Conservation (phyloP, 2,888 invertebrate genomes). For the Phlogophora meticulosa region DNA sequence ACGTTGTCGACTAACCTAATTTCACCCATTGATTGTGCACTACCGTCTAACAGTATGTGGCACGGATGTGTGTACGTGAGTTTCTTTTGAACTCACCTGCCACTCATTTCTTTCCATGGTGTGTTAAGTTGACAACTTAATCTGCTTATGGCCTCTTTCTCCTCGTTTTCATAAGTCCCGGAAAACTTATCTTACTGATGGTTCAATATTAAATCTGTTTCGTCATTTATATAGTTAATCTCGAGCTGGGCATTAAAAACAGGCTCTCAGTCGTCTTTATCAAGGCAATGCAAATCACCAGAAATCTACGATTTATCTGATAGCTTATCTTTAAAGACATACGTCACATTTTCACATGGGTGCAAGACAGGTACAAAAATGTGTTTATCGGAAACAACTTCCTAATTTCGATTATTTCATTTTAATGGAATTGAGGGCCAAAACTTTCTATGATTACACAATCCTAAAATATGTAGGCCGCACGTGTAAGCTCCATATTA, state of each 20-base stretch:
- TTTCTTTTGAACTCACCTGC: conserved; percentile 64
- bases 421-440: neutral
- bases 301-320: neutral
- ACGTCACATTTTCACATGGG: neutral
- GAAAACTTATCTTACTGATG: neutral
- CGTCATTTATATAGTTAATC: neutral
- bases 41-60: conserved; percentile 64
- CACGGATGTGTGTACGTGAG: conserved; percentile 71
- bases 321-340: neutral
- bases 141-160: conserved; percentile 17
- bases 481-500: conserved; percentile 30
- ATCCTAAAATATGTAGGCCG: conserved; percentile 4
- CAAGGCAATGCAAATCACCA: neutral
- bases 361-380: neutral
- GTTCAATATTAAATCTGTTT: conserved; percentile 8
- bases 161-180: neutral
- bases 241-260: neutral
- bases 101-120: conserved; percentile 45
- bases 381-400: conserved; percentile 9
- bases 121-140: conserved; percentile 20
- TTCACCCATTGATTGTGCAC: conserved; percentile 75
- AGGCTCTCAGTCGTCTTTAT: neutral
- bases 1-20: conserved; percentile 72
- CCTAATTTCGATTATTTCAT: neutral
- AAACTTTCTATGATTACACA: neutral